Base-by-base conservation (phyloP, 2,888 invertebrate species). In the Melieria picta region DNA sequence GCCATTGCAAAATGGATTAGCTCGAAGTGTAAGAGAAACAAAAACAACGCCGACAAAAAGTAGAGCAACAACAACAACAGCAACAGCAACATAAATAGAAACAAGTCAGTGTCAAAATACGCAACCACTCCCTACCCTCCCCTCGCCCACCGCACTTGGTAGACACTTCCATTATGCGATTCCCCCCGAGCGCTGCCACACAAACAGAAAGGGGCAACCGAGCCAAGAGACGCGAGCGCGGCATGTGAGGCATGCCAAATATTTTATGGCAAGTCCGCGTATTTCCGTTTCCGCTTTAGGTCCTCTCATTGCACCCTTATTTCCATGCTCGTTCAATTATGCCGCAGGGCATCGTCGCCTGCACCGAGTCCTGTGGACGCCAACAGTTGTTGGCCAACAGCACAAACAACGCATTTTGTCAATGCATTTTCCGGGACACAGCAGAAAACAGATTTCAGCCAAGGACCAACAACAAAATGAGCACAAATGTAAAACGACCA, bases 311-410 rank as follows among this genome's bases (percentile, higher is more conserved):
- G 60, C 42, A 65, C 46, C 43, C 50, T 67, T 67, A 58, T 58
- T 67, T 67, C 46, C 67, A 67, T 60, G 30, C 48, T 47, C 50
- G 67, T 67, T 50, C 58, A 67, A 67, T 67, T 67, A 67, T 58
- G 48, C 67, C 67, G 46, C 48, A 30, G 66, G 66, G 58, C 10
- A 58, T 57, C 13, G 10, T 16, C 57, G 16, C 57, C 10, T 30
- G 9, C 13, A 56, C 16, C 9, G 9, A 57, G 5, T 16, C 5
- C 30, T 13, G 30, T 30, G 57, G 57, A 57, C 57, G 16, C 52
- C 13, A 13, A 10, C 57, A 57, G 57, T 57, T 57, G 57, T 57
- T 57, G 57, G 30, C 16, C 57, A 57, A 16, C 16, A 61, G 61
- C 6, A 30, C 10, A 42, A 60, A 60, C 7, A 60, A 60, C 4